These are phyloP conservation scores for Orchesella flavescens DNA, from an alignment of 2,888 invertebrate species.

Conservation along the genomic window DNA sequence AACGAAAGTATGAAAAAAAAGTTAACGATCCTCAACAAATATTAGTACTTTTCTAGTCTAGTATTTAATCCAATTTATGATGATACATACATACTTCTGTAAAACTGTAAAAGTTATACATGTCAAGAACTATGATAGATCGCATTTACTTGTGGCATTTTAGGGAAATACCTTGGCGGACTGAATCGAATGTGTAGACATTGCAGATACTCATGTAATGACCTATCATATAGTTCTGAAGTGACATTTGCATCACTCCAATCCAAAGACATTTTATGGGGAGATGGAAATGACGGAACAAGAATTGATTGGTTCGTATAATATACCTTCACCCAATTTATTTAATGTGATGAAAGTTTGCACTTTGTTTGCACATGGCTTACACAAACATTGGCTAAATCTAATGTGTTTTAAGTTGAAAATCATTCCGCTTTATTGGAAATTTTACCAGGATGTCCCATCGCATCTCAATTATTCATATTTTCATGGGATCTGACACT, in stretches of 20 bases:
- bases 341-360: too few species aligned
- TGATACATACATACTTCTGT: too few species aligned
- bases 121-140: too few species aligned
- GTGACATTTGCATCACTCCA: conserved; percentile 44
- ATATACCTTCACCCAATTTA: too few species aligned
- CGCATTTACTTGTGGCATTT: too few species aligned
- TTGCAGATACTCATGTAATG: conserved; percentile 53
- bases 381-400: too few species aligned
- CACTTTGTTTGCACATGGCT: too few species aligned
- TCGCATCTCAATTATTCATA: conserved; percentile 54
- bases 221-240: conserved; percentile 47
- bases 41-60: too few species aligned
- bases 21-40: too few species aligned
- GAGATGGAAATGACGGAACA: background rate
- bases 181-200: conserved; percentile 35
- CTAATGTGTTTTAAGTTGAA: too few species aligned
- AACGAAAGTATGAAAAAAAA: conserved; percentile 43
- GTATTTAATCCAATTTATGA: too few species aligned
- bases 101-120: too few species aligned
- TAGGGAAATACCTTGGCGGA: conserved; percentile 25
- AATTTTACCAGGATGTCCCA: conserved; percentile 58
- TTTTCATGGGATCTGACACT: conserved; percentile 57
- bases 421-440: background rate
- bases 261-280: conserved; percentile 25
- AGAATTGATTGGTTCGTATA: conserved; percentile 15